These are phyloP conservation scores for Zeus faber DNA, from an alignment of 2,113 vertebrate species.

Conservation along the genomic window DNA sequence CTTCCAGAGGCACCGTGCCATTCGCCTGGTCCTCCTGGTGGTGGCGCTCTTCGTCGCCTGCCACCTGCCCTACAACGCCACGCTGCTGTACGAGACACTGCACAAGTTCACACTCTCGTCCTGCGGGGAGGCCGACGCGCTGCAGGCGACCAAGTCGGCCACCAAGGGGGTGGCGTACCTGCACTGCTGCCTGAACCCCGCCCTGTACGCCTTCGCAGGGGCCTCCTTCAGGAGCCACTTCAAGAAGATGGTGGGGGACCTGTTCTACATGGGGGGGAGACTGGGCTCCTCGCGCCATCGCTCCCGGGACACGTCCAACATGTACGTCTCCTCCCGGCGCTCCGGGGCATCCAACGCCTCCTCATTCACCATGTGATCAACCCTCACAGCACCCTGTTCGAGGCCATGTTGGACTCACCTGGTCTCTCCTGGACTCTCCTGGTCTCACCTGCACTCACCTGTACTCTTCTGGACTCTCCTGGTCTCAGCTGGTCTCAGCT, in stretches of 20 bases:
- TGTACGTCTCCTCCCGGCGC: conserved; percentile 69
- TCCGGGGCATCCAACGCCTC: conserved; percentile 68
- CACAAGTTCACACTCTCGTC: conserved; percentile 35
- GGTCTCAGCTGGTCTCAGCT: no score
- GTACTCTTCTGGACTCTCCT: no score
- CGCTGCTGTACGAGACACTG: conserved; percentile 67
- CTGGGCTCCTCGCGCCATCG: conserved; percentile 54
- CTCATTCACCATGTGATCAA: conserved; percentile 81
- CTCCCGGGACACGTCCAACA: conserved; percentile 70
- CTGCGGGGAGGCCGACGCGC: conserved; percentile 37
- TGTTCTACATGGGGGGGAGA: conserved; percentile 76
- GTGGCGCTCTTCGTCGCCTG: conserved; percentile 83
- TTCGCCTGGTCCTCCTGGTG: conserved; percentile 84
- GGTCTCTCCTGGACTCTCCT: no score
- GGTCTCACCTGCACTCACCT: no score
- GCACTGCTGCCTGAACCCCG: conserved; percentile 89
- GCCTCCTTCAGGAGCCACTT: conserved; percentile 90
- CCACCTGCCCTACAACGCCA: conserved; percentile 84
- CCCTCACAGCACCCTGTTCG: background rate
- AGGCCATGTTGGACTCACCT: no score
- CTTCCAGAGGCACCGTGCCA: conserved; percentile 85
- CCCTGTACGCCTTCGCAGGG: conserved; percentile 90
- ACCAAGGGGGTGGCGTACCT: conserved; percentile 85
- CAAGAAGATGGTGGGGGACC: conserved; percentile 75
- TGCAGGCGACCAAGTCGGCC: conserved; percentile 38